Percentiles rank a stretch among this genome's conserved stretches.
These are phyloP conservation scores for Vanessa tameamea DNA, from an alignment of 1,140 invertebrate species.

Conservation along the genomic window DNA sequence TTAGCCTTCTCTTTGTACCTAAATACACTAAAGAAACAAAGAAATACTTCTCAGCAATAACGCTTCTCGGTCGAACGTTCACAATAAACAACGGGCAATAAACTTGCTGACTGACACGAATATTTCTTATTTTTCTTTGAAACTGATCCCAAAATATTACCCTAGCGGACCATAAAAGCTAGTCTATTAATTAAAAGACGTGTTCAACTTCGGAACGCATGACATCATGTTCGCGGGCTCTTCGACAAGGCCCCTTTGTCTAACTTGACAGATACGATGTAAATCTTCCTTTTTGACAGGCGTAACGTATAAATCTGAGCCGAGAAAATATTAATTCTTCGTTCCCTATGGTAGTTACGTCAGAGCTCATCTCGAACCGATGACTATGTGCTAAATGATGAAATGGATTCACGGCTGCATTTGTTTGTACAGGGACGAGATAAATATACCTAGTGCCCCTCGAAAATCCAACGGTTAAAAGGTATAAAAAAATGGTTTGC, in stretches of 20 bases:
- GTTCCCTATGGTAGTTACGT: constrained; percentile 55
- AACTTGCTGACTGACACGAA: constrained; percentile 64
- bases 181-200: constrained; percentile 72
- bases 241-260: constrained; percentile 71
- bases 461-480: constrained; percentile 21
- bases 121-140: constrained; percentile 76
- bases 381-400: constrained; percentile 69
- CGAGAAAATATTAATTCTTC: constrained; percentile 69
- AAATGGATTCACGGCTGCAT: constrained; percentile 68
- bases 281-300: constrained; percentile 72
- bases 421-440: constrained; percentile 60
- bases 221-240: constrained; percentile 70
- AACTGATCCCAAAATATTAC: constrained; percentile 64
- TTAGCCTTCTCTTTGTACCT: constrained; percentile 32
- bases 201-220: constrained; percentile 55
- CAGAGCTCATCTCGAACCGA: constrained; percentile 54
- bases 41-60: constrained; percentile 61
- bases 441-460: constrained; percentile 29
- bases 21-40: constrained; percentile 54
- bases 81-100: constrained; percentile 71
- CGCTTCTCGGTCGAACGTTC: constrained; percentile 48
- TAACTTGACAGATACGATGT: constrained; percentile 60
- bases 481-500: constrained; percentile 19
- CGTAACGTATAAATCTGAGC: constrained; percentile 65
- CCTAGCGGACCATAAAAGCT: constrained; percentile 62